Evolutionary conservation across 2,113 vertebrate genomes (phyloP).

Genomic region (Balaeniceps rex): DNA sequence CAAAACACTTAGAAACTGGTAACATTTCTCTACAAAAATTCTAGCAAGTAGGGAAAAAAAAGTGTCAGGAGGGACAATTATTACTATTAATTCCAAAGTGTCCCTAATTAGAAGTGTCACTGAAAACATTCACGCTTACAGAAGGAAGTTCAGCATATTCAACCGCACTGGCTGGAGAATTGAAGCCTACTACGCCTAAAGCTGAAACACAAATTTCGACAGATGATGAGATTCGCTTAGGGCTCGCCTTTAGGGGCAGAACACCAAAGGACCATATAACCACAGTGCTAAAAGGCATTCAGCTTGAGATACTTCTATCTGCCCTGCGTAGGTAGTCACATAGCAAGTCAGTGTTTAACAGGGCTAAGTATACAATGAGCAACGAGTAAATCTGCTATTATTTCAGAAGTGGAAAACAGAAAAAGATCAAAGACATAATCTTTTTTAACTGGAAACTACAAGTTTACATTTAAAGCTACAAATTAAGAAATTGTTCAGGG

Average conservation of each 20-base stretch:
- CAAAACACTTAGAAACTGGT: neutral
- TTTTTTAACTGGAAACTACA: neutral
- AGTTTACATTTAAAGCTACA: neutral
- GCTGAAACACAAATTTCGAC: neutral
- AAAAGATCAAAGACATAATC: neutral
- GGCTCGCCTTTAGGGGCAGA: neutral
- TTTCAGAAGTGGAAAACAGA: neutral
- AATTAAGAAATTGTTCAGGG: neutral
- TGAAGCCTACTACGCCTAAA: neutral
- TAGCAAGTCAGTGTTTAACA: neutral
- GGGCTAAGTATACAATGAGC: neutral
- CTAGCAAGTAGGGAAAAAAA: neutral
- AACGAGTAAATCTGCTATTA: neutral
- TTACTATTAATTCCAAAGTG: neutral
- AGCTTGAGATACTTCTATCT: neutral
- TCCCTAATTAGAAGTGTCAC: neutral
- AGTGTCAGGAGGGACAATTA: neutral
- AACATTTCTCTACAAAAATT: neutral
- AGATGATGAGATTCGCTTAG: neutral
- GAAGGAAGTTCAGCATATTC: neutral
- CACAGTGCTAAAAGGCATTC: neutral
- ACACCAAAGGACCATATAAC: neutral
- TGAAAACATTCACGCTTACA: neutral
- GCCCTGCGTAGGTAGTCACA: neutral
- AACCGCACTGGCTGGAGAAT: neutral